phyloP scores from a whole-genome alignment of 2,797 vertebrate genomes.

The Chelon auratus region DNA sequence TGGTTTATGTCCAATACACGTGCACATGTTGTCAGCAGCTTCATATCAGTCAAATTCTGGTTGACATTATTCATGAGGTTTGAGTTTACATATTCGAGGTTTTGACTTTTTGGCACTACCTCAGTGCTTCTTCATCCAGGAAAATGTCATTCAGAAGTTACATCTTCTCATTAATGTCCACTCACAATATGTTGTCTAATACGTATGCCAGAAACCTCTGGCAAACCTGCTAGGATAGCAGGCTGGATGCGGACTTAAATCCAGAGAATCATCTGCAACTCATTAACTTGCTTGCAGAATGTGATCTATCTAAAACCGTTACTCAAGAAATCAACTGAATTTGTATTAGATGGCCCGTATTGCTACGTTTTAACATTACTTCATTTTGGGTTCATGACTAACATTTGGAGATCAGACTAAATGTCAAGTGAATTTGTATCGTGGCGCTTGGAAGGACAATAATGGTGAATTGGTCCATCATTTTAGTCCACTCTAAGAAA shows the following conservation, averaged over 20 bases:
- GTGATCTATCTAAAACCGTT: background rate
- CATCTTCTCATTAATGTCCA: constrained; percentile 20
- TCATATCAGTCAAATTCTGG: constrained; percentile 2
- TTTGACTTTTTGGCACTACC: background rate
- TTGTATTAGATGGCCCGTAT: background rate
- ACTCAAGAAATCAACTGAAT: background rate
- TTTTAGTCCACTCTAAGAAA: background rate
- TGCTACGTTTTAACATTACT: background rate
- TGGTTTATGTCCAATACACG: background rate
- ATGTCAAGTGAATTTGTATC: background rate
- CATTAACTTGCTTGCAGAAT: constrained; percentile 19
- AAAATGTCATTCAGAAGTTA: constrained; percentile 25
- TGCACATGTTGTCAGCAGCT: constrained; percentile 5
- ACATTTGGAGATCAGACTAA: constrained; percentile 1
- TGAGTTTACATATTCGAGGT: constrained; percentile 19
- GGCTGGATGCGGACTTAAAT: constrained; percentile 11
- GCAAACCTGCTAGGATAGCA: background rate
- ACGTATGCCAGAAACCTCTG: constrained; percentile 22
- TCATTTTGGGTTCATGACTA: background rate
- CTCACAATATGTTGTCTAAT: constrained; percentile 11
- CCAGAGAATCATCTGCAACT: constrained; percentile 21
- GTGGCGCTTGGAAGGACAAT: background rate
- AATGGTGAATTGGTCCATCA: background rate
- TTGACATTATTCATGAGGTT: constrained; percentile 8
- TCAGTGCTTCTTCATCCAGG: constrained; percentile 4